Base-by-base conservation (phyloP, 1,140 invertebrate genomes). In the Achroia grisella region DNA sequence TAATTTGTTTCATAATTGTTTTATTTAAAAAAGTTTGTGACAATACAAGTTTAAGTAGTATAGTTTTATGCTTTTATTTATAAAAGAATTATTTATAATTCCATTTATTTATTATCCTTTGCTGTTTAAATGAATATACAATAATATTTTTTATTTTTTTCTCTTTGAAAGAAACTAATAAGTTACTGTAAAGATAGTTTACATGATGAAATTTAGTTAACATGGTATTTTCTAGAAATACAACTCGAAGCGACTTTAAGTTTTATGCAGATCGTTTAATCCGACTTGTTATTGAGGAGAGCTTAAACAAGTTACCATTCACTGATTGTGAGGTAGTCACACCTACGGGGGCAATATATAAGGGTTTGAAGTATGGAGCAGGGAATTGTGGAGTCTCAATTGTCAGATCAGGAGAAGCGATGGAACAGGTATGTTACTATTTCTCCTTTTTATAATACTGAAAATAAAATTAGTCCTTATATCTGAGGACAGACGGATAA, bases 381-480 rank as follows among this genome's bases (percentile, higher is more conserved):
- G 97, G 98, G 23, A 99, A 99, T 79, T 99, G 98, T 88, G 98
- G 98, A 8, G 98, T 99, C n/a, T 97, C 96, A 31, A 97, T 99
- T 69, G 95, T 98, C 11, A 88, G 97, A 56, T 93, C 92, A 11
- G 97, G 98, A 35, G 98, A 99, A 83, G 97, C 97, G 11, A 99
- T 99, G 98, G 98, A 99, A 80, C 94, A 96, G 84, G 92, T 92
- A 82, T 40, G 48, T 47, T 13, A n/a, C 17, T 29, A 12, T 27
- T 28, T 9, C 35, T 6, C 17, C 17, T 23, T 23, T 23, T 23
- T 23, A 3, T 23, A 23, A 3, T 23, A 3, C 6, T 3, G 2
- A 23, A 23, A 23, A 23, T 23, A 23, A 3, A 3, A 2, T 23
- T 23, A 3, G 17, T 23, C 2, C 6, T 23, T 3, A 3, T 23